These are phyloP conservation scores for Ametastegia equiseti DNA, from an alignment of 2,888 invertebrate genomes.

Conservation along the genomic window DNA sequence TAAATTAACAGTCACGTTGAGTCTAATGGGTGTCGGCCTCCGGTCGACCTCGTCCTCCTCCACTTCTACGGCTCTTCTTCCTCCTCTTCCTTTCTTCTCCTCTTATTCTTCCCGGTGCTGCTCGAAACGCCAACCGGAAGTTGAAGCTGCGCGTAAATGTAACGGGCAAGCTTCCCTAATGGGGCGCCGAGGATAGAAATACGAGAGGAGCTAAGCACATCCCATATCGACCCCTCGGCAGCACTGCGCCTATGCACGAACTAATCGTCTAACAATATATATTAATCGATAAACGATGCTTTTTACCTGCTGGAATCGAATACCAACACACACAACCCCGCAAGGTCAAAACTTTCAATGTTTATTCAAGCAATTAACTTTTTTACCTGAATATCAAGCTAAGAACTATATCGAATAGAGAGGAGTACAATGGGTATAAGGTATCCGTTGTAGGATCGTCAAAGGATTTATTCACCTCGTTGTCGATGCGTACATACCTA, in stretches of 20 bases:
- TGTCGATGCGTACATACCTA: too few relatives aligned
- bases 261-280: neutral
- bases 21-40: slow-evolving; percentile 42
- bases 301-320: neutral
- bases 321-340: neutral
- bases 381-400: neutral
- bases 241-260: slow-evolving; percentile 1
- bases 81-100: neutral
- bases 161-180: slow-evolving; percentile 27
- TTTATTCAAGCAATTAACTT: neutral
- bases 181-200: slow-evolving; percentile 29
- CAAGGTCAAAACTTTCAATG: neutral
- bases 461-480: too few relatives aligned
- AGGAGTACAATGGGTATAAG: neutral
- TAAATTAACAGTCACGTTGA: slow-evolving; percentile 36
- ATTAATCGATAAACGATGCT: neutral
- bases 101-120: neutral
- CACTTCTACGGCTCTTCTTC: neutral
- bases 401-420: neutral
- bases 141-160: slow-evolving; percentile 36
- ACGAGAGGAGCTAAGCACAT: slow-evolving; percentile 2
- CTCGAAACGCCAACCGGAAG: slow-evolving; percentile 33
- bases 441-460: too few relatives aligned
- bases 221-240: too few relatives aligned
- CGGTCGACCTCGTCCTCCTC: slow-evolving; percentile 35